phyloP scores from a whole-genome alignment of 2,113 vertebrate species.

The Physeter macrocephalus region DNA sequence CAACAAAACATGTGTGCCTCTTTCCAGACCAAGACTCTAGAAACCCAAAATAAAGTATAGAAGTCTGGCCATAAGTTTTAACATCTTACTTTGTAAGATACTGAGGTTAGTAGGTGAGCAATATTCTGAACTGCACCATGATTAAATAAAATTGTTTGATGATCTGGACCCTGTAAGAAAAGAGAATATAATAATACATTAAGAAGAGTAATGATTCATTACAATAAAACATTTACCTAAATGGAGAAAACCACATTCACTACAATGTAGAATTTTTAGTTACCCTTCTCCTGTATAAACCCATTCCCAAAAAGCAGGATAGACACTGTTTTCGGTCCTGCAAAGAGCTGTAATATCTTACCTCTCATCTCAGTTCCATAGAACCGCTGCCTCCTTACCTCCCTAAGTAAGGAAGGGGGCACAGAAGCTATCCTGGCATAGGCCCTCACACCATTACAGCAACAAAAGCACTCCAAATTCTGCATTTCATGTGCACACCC shows the following conservation, averaged over 20 bases:
- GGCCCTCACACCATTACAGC: neutral
- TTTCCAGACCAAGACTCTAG: neutral
- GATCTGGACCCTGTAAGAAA: slow-evolving; percentile 92
- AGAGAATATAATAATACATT: slow-evolving; percentile 20
- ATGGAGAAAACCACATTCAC: neutral
- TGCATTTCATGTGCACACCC: neutral
- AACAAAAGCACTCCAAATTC: neutral
- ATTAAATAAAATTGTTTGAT: slow-evolving; percentile 98
- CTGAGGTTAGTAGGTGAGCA: slow-evolving; percentile 91
- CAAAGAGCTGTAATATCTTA: neutral
- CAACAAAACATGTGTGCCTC: neutral
- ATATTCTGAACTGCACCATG: slow-evolving; percentile 97
- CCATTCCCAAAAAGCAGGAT: neutral
- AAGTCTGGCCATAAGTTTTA: slow-evolving; percentile 8
- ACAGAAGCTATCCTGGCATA: neutral
- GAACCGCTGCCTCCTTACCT: neutral
- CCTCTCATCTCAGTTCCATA: neutral
- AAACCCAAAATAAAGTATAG: neutral
- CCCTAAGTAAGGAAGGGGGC: neutral
- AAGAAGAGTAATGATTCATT: neutral
- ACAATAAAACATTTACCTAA: slow-evolving; percentile 27
- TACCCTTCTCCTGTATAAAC: neutral
- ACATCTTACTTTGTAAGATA: slow-evolving; percentile 92
- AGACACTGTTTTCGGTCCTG: neutral
- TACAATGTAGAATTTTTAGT: neutral